Conservation (phyloP, 2,113 vertebrate species). For the Plecotus auritus region DNA sequence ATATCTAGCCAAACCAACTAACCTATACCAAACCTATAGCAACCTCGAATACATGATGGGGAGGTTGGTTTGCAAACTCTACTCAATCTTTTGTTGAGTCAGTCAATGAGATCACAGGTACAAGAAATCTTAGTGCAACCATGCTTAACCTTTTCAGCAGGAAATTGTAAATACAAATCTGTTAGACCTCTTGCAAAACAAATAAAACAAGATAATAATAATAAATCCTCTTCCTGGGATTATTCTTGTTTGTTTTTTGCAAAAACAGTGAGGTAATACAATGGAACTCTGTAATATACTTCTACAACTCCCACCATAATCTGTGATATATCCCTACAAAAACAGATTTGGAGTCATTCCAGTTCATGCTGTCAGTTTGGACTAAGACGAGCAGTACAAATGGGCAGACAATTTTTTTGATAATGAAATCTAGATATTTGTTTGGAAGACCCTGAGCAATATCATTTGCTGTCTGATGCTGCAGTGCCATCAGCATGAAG, state of each 20-base stretch:
- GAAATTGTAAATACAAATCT: slow-evolving; percentile 68
- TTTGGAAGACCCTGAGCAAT: slow-evolving; percentile 79
- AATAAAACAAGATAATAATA: slow-evolving; percentile 28
- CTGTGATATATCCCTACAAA: slow-evolving; percentile 50
- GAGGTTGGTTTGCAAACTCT: background rate
- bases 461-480: slow-evolving; percentile 73
- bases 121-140: slow-evolving; percentile 65
- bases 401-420: slow-evolving; percentile 71
- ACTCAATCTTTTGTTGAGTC: background rate
- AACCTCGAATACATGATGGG: background rate
- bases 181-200: slow-evolving; percentile 63
- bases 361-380: slow-evolving; percentile 71
- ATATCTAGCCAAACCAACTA: background rate
- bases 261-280: slow-evolving; percentile 70
- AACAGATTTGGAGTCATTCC: slow-evolving; percentile 69
- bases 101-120: slow-evolving; percentile 15
- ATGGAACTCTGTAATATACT: slow-evolving; percentile 70
- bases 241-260: slow-evolving; percentile 46
- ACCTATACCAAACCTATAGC: background rate
- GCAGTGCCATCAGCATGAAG: slow-evolving; percentile 72
- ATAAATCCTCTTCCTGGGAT: background rate
- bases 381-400: slow-evolving; percentile 66
- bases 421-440: slow-evolving; percentile 75
- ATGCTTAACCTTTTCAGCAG: slow-evolving; percentile 58
- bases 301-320: slow-evolving; percentile 56